A percentile compares a stretch with the other conserved stretches of the same genome.
phyloP scores from a whole-genome alignment of 2,113 vertebrate genomes.

The Istiophorus platypterus region DNA sequence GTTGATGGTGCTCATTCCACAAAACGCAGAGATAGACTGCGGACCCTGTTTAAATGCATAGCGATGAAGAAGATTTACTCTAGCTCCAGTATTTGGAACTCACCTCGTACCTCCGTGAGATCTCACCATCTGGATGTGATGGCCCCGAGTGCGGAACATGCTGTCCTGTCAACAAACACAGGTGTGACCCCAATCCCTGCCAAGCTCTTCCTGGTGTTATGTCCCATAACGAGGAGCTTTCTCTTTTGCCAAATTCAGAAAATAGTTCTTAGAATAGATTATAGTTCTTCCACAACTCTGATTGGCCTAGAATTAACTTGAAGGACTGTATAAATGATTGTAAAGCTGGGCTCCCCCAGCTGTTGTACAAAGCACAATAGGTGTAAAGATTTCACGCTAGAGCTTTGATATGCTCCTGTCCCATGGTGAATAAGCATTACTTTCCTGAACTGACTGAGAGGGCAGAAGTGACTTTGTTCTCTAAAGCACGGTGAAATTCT shows the following conservation, averaged over 20 bases:
- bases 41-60: constrained; percentile 44
- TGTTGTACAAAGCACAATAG: constrained; percentile 2
- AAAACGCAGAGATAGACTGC: constrained; percentile 39
- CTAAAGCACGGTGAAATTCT: constrained; percentile 5
- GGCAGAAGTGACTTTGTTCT: constrained; percentile 17
- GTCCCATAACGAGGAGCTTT: background rate
- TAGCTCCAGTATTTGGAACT: constrained; percentile 47
- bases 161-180: constrained; percentile 54
- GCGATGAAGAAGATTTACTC: constrained; percentile 23
- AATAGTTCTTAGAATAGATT: constrained; percentile 26
- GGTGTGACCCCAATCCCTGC: constrained; percentile 57
- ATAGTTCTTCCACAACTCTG: background rate
- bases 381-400: constrained; percentile 22
- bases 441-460: constrained; percentile 11
- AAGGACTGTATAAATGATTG: background rate
- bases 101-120: constrained; percentile 32
- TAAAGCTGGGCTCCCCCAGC: background rate
- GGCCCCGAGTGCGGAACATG: constrained; percentile 47
- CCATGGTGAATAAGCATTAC: background rate
- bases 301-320: constrained; percentile 4
- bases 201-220: constrained; percentile 10
- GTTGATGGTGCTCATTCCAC: constrained; percentile 38
- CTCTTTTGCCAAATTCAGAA: background rate
- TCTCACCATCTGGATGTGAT: constrained; percentile 62
- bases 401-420: constrained; percentile 13